Percentiles rank a stretch among this genome's conserved stretches.
Evolutionary conservation across 2,888 invertebrate species (phyloP).

Genomic region (Tortrix viridana): DNA sequence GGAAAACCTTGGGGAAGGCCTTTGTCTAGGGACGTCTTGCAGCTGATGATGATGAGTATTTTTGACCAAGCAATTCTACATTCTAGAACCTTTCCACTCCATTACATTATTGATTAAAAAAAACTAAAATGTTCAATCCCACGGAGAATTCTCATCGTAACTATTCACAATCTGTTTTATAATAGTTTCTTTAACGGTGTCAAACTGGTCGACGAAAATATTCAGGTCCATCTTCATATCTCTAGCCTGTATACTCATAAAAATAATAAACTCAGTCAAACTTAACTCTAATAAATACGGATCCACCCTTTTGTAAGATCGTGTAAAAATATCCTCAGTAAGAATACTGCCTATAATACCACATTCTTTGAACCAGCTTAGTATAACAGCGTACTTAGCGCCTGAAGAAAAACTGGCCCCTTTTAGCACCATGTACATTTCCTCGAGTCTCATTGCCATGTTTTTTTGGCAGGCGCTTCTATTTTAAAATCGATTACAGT

Average conservation of each 20-base stretch:
- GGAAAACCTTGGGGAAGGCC: too few relatives aligned
- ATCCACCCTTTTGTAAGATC: slow-evolving; percentile 45
- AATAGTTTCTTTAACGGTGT: slow-evolving; percentile 43
- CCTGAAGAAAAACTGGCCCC: slow-evolving; percentile 45
- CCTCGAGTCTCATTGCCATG: slow-evolving; percentile 49
- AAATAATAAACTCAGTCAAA: slow-evolving; percentile 49
- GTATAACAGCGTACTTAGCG: slow-evolving; percentile 45
- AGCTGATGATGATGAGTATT: too few relatives aligned
- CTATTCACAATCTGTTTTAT: slow-evolving; percentile 40
- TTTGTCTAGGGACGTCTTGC: too few relatives aligned
- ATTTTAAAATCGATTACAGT: too few relatives aligned
- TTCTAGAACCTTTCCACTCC: too few relatives aligned
- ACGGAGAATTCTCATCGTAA: slow-evolving; percentile 10
- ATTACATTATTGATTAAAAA: too few relatives aligned
- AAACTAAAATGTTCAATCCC: slow-evolving; percentile 9
- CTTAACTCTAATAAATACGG: slow-evolving; percentile 47
- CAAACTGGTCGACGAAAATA: slow-evolving; percentile 44
- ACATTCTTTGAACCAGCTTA: slow-evolving; percentile 51
- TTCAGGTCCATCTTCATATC: slow-evolving; percentile 44
- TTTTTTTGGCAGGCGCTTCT: background rate
- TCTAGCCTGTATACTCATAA: slow-evolving; percentile 50
- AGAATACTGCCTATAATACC: slow-evolving; percentile 48
- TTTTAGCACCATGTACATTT: slow-evolving; percentile 47
- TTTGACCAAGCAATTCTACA: too few relatives aligned
- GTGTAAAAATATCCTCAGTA: slow-evolving; percentile 41